Evolutionary conservation across 2,797 vertebrate genomes (phyloP).

Genomic region (Anas bernieri): DNA sequence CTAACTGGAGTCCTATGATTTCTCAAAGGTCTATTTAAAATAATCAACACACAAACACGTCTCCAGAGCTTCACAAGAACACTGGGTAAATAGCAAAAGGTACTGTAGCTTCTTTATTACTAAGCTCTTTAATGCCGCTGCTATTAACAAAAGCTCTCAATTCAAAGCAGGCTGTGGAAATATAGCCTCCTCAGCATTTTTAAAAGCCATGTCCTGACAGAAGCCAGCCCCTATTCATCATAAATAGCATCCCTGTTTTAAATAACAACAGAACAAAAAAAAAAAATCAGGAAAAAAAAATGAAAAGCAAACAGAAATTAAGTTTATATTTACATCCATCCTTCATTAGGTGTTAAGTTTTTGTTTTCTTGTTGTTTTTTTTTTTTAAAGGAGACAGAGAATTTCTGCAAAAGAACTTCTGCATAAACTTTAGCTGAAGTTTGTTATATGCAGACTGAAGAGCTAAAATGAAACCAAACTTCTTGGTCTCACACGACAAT

Average conservation of each 20-base stretch:
- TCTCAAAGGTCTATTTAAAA: not conserved
- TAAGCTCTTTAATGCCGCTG: not conserved
- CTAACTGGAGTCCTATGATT: rapidly evolving
- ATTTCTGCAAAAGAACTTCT: not conserved
- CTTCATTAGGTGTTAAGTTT: not conserved
- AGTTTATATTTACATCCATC: not conserved
- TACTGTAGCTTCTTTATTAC: not conserved
- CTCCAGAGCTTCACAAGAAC: not conserved
- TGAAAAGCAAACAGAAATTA: not conserved
- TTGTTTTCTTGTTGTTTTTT: not conserved
- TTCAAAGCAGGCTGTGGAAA: not conserved
- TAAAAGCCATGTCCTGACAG: not conserved
- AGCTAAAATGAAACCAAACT: not conserved
- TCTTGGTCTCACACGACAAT: not conserved
- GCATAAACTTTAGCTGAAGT: not conserved
- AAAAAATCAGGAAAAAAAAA: not conserved
- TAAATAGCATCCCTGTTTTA: not conserved
- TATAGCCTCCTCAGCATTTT: not conserved
- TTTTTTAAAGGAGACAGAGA: not conserved
- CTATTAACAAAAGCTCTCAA: not conserved
- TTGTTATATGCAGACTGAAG: not conserved
- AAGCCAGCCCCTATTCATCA: not conserved
- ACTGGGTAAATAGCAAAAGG: not conserved
- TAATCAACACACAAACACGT: not conserved
- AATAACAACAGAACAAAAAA: not conserved